phyloP scores from a whole-genome alignment of 2,113 vertebrate species.

The Dasypus novemcinctus region DNA sequence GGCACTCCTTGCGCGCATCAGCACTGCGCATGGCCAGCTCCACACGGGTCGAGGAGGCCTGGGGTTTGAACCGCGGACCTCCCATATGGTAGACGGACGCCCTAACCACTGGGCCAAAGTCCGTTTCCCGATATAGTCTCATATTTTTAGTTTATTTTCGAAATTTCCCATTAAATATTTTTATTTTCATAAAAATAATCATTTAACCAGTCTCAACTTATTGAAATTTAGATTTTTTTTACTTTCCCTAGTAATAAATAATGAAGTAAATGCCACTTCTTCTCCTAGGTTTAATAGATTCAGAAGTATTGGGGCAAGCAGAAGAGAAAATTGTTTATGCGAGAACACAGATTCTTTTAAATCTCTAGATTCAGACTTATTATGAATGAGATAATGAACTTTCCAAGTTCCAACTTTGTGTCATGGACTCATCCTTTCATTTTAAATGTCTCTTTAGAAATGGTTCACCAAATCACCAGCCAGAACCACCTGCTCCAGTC shows the following conservation, averaged over 20 bases:
- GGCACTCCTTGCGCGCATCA: too few species aligned
- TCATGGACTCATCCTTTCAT: slow-evolving; percentile 48
- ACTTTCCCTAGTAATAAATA: slow-evolving; percentile 30
- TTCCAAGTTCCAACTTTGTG: background rate
- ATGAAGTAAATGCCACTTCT: slow-evolving; percentile 5
- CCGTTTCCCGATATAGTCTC: too few species aligned
- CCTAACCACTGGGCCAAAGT: too few species aligned
- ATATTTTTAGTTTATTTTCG: slow-evolving; percentile 17
- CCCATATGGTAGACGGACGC: too few species aligned
- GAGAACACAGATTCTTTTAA: background rate
- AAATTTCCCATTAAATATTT: background rate
- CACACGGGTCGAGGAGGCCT: too few species aligned
- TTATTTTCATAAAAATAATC: background rate
- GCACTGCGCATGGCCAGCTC: too few species aligned
- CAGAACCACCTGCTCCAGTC: slow-evolving; percentile 83
- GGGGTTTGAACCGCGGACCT: too few species aligned
- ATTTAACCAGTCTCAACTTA: background rate
- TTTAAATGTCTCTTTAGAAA: slow-evolving; percentile 85
- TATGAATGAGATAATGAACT: background rate
- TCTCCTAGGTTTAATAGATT: background rate
- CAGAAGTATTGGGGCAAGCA: background rate
- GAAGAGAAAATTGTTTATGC: slow-evolving; percentile 30
- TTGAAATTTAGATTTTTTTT: background rate
- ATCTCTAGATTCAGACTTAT: background rate
- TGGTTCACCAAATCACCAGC: slow-evolving; percentile 92